Evolutionary conservation across 2,888 invertebrate species (phyloP).

Genomic region (Spilarctia lutea): DNA sequence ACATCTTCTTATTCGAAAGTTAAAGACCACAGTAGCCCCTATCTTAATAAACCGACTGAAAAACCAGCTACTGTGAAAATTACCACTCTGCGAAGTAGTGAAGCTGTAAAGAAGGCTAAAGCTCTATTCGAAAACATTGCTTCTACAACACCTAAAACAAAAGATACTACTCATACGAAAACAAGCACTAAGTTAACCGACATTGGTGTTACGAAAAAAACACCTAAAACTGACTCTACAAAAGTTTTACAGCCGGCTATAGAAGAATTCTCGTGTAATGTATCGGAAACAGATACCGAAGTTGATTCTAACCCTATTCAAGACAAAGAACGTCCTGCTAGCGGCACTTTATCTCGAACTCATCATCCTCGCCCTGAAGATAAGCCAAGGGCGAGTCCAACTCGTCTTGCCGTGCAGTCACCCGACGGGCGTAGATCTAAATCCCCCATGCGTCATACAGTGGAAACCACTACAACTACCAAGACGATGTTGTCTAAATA

Average conservation of each 20-base stretch:
- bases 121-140: constrained; percentile 90
- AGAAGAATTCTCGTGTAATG: constrained; percentile 59
- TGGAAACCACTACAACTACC: constrained; percentile 59
- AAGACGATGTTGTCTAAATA: constrained; percentile 61
- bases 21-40: constrained; percentile 60
- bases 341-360: constrained; percentile 50
- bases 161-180: constrained; percentile 59
- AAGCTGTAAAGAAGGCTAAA: constrained; percentile 90
- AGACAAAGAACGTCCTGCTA: constrained; percentile 52
- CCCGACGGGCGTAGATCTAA: constrained; percentile 64
- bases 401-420: constrained; percentile 58
- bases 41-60: constrained; percentile 57
- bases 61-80: constrained; percentile 69
- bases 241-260: constrained; percentile 60
- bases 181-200: constrained; percentile 81
- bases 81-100: constrained; percentile 85
- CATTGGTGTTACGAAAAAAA: constrained; percentile 78
- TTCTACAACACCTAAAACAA: constrained; percentile 69
- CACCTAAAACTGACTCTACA: constrained; percentile 65
- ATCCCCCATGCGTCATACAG: constrained; percentile 62
- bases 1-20: constrained; percentile 63
- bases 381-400: constrained; percentile 62
- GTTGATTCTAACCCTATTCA: constrained; percentile 48
- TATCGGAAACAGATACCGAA: constrained; percentile 61
- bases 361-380: constrained; percentile 50